These are phyloP conservation scores for Drosophila sechellia DNA, from an alignment of 1,140 invertebrate species.

Conservation along the genomic window DNA sequence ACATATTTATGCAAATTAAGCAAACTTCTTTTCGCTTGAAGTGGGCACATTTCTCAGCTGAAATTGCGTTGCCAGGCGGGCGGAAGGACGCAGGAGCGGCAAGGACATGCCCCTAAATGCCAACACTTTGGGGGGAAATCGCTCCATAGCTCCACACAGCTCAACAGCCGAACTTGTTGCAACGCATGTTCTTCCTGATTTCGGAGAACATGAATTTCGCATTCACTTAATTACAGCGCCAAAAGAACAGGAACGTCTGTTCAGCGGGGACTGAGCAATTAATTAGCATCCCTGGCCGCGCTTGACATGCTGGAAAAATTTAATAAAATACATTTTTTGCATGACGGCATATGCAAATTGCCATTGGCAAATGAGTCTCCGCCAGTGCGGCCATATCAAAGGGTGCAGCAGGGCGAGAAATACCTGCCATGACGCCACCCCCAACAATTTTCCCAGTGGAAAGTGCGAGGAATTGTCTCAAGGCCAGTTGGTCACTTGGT, in stretches of 20 bases:
- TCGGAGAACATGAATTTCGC: constrained; percentile 75
- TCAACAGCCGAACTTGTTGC: constrained; percentile 54
- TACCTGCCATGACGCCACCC: neutral
- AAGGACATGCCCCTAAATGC: constrained; percentile 43
- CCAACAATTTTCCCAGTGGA: constrained; percentile 27
- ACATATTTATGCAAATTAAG: constrained; percentile 74
- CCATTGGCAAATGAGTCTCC: constrained; percentile 29
- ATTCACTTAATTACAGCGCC: constrained; percentile 76
- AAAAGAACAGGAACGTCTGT: neutral
- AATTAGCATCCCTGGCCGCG: constrained; percentile 53
- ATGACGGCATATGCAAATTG: constrained; percentile 81
- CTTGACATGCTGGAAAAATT: constrained; percentile 43
- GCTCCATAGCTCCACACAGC: constrained; percentile 47
- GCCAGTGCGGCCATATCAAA: constrained; percentile 58
- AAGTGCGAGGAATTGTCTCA: constrained; percentile 39
- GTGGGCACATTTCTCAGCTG: constrained; percentile 36
- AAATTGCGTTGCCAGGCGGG: constrained; percentile 37
- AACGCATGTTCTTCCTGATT: constrained; percentile 74
- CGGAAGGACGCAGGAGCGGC: neutral
- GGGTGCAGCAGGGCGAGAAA: constrained; percentile 61
- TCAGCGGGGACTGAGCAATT: constrained; percentile 35
- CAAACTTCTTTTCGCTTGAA: constrained; percentile 55
- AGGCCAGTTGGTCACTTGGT: constrained; percentile 71
- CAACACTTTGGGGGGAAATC: constrained; percentile 68
- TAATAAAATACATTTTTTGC: constrained; percentile 77